Evolutionary conservation across 1,140 invertebrate genomes (phyloP).

Genomic region (Melanaphis sacchari): DNA sequence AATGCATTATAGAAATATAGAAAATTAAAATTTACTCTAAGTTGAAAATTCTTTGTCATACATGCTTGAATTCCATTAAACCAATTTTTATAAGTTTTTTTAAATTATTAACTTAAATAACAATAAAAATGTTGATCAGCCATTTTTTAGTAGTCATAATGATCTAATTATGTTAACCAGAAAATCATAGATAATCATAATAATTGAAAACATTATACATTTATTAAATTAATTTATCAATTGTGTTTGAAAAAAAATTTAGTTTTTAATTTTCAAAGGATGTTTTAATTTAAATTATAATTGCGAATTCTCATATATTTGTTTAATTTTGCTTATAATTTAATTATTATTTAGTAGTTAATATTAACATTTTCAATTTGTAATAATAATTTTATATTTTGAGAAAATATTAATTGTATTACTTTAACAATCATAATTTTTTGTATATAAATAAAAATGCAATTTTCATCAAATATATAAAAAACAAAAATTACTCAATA

Average conservation of each 20-base stretch:
- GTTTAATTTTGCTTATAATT: background rate
- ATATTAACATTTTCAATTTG: background rate
- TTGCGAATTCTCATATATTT: background rate
- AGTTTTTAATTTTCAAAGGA: background rate
- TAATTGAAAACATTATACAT: background rate
- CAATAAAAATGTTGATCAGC: background rate
- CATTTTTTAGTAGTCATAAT: background rate
- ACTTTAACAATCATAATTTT: background rate
- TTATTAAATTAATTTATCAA: background rate
- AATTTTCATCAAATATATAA: background rate
- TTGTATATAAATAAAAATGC: background rate
- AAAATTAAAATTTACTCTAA: background rate
- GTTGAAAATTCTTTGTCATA: background rate
- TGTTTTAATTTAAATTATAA: background rate
- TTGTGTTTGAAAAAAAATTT: background rate
- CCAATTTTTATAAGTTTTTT: background rate
- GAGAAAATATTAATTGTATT: background rate
- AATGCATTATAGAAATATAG: background rate
- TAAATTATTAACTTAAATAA: background rate
- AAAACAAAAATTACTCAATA: background rate
- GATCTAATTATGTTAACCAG: too few species aligned
- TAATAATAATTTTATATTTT: background rate
- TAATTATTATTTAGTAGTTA: background rate
- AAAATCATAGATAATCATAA: too few species aligned
- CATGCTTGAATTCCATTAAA: background rate